A percentile compares a stretch with the other conserved stretches of the same genome.
Conservation (phyloP, 2,888 invertebrate species). For the Parnassius apollo region DNA sequence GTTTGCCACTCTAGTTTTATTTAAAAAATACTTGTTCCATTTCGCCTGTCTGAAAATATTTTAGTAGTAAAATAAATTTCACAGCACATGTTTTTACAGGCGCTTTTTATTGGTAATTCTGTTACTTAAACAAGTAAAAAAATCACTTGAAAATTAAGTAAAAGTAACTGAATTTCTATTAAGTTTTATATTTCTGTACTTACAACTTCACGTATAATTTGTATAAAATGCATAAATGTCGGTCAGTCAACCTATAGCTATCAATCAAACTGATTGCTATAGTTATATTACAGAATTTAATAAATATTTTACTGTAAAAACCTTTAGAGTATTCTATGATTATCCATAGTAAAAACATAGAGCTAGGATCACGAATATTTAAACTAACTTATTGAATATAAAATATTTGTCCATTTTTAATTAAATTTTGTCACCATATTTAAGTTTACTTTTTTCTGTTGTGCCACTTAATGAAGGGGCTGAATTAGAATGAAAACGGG, state of each 20-base stretch:
- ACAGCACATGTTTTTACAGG: neutral
- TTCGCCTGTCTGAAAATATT: neutral
- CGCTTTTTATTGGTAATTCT: neutral
- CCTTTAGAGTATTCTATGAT: conserved; percentile 40
- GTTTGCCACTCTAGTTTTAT: too few relatives aligned
- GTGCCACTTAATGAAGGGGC: conserved; percentile 31
- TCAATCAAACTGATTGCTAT: conserved; percentile 33
- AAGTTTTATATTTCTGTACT: conserved; percentile 33
- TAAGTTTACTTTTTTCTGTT: conserved; percentile 50
- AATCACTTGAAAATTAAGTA: neutral
- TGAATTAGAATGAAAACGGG: conserved; percentile 28
- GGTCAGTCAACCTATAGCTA: conserved; percentile 48
- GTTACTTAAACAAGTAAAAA: neutral
- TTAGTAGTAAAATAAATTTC: too few relatives aligned
- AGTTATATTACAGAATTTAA: conserved; percentile 26
- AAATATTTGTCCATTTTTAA: conserved; percentile 41
- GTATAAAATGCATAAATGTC: conserved; percentile 69
- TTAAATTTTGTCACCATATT: conserved; percentile 74
- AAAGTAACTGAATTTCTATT: neutral
- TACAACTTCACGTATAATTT: conserved; percentile 56
- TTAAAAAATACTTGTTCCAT: neutral
- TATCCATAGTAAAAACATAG: conserved; percentile 41
- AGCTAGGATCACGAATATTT: conserved; percentile 51
- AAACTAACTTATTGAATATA: conserved; percentile 38
- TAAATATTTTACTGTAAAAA: conserved; percentile 42